These are phyloP conservation scores for Gobionotothen gibberifrons DNA, from an alignment of 2,797 vertebrate genomes.

Conservation along the genomic window DNA sequence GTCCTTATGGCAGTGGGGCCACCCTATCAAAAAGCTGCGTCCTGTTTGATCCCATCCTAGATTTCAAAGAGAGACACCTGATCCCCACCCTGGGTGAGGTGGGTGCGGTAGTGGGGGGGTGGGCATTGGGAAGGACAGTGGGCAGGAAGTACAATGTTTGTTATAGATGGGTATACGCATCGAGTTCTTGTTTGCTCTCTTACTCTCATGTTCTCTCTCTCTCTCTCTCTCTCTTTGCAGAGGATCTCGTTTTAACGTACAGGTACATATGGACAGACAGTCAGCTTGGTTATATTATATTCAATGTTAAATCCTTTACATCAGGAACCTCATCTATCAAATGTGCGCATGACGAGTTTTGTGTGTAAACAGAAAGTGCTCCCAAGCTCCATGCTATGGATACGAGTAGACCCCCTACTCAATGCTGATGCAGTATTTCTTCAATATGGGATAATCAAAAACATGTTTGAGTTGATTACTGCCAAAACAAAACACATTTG, in stretches of 20 bases:
- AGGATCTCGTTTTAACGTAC: conserved; percentile 56
- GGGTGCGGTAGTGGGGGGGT: conserved; percentile 47
- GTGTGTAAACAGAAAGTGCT: not conserved
- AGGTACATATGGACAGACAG: conserved; percentile 60
- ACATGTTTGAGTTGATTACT: too few species aligned
- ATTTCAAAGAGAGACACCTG: conserved; percentile 85
- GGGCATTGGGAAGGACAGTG: conserved; percentile 50
- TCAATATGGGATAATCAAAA: not conserved
- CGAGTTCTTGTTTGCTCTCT: conserved; percentile 31
- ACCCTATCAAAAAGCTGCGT: conserved; percentile 69
- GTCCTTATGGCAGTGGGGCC: conserved; percentile 69
- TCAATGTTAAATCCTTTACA: conserved; percentile 2
- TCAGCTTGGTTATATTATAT: conserved; percentile 30
- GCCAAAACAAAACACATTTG: too few species aligned
- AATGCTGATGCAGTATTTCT: not conserved
- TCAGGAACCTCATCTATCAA: conserved; percentile 24
- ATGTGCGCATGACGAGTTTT: not conserved
- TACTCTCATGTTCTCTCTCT: conserved; percentile 23
- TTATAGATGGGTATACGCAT: conserved; percentile 53
- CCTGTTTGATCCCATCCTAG: conserved; percentile 82
- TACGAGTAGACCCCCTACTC: not conserved
- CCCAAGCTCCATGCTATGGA: not conserved
- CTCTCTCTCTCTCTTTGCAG: conserved; percentile 4
- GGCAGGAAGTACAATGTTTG: conserved; percentile 60
- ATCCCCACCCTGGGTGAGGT: conserved; percentile 67